These are phyloP conservation scores for Drosophila albomicans DNA, from an alignment of 1,140 invertebrate genomes.

Conservation along the genomic window DNA sequence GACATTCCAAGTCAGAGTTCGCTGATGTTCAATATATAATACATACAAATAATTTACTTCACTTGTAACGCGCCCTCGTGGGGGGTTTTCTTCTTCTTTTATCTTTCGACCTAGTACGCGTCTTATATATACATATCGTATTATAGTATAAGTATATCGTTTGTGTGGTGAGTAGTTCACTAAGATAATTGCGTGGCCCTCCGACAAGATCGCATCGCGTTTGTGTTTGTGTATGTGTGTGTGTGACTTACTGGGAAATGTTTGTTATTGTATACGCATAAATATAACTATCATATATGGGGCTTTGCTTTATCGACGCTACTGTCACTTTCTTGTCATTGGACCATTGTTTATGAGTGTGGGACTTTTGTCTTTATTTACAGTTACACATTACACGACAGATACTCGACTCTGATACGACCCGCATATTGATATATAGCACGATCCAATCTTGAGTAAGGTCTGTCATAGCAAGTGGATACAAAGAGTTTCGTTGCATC, in stretches of 20 bases:
- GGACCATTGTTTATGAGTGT: constrained; percentile 63
- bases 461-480: not conserved
- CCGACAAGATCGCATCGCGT: constrained; percentile 36
- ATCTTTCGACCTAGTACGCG: constrained; percentile 61
- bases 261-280: constrained; percentile 12
- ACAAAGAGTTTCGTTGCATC: not conserved
- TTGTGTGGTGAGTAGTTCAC: constrained; percentile 9
- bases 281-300: constrained; percentile 3
- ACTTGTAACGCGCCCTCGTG: not conserved
- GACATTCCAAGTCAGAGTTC: constrained; percentile 27
- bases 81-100: constrained; percentile 14
- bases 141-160: constrained; percentile 14
- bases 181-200: constrained; percentile 38
- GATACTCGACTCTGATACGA: constrained; percentile 18
- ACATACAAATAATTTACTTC: no score
- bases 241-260: constrained; percentile 9
- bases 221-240: no score
- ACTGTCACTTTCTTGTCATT: constrained; percentile 74
- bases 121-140: constrained; percentile 60
- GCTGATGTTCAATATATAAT: not conserved
- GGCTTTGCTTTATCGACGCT: constrained; percentile 62
- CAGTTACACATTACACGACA: constrained; percentile 38
- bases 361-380: constrained; percentile 26
- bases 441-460: not conserved
- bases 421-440: constrained; percentile 20